phyloP scores from a whole-genome alignment of 2,797 vertebrate genomes.

The Danio jaintianensis region DNA sequence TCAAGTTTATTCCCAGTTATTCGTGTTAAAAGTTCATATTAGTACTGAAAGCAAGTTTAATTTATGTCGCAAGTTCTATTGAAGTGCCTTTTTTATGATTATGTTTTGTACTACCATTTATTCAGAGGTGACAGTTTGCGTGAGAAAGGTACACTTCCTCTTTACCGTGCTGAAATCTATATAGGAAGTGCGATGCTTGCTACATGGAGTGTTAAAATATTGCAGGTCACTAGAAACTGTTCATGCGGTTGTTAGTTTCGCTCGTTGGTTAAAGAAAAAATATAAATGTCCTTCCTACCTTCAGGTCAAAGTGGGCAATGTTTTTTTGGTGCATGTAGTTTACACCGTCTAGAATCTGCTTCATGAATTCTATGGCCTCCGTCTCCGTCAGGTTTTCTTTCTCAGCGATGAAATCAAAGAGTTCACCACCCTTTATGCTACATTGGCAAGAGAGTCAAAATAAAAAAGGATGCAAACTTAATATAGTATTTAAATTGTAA shows the following conservation, averaged over 20 bases:
- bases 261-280: not conserved
- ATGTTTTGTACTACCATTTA: too few species aligned
- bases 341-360: slow-evolving; percentile 81
- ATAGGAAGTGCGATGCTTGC: slow-evolving; percentile 12
- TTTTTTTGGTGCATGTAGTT: slow-evolving; percentile 74
- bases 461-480: not conserved
- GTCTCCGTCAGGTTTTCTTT: slow-evolving; percentile 83
- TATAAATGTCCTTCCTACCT: slow-evolving; percentile 69
- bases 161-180: not conserved
- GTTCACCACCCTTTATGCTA: slow-evolving; percentile 81
- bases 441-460: not conserved
- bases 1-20: too few species aligned
- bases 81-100: too few species aligned
- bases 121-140: not conserved
- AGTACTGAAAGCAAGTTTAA: too few species aligned
- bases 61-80: too few species aligned
- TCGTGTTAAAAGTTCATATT: too few species aligned
- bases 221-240: slow-evolving; percentile 7
- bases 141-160: slow-evolving; percentile 12
- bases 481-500: too few species aligned
- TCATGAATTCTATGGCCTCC: slow-evolving; percentile 82
- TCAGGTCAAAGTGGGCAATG: slow-evolving; percentile 83
- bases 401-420: slow-evolving; percentile 87
- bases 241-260: not conserved
- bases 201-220: not conserved